Base-by-base conservation (phyloP, 2,797 vertebrate species). In the Kryptopterus vitreolus region DNA sequence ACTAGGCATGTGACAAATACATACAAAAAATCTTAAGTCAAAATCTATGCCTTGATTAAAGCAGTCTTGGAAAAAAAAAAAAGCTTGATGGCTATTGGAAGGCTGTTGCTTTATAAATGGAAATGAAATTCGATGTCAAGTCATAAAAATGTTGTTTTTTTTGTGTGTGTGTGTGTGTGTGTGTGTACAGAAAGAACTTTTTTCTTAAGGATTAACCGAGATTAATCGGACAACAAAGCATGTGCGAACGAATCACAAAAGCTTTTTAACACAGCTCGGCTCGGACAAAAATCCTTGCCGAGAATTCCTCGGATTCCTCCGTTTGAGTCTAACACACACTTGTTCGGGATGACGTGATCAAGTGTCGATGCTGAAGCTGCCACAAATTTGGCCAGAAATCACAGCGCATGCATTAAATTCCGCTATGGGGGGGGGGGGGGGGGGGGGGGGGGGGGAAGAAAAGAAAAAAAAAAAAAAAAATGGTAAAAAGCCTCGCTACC, bases 371-470 rank as follows among this genome's bases (percentile, higher is more conserved):
- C 26, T 29, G 29, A 68, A 59, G 66, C 68, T 57, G 74, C 18
- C 58, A 31, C 22, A 78, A 65, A 57, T 77, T 59, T 2, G 3
- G 9, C 65, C 35, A 57, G 65, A 71, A 69, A 73, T 57, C 66
- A 78, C 52, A 68, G 46, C 59, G 62, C 81, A 82, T 82, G 81
- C 81, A 78, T 33, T 57, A 33, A 71, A 71, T 58, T 55, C 33
- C 29, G 46, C 65, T 43, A 33, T 15, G 65, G 53, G 16, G n/a
- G n/a, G n/a, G n/a, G n/a, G n/a, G n/a, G n/a, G n/a, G n/a, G n/a
- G n/a, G n/a, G n/a, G n/a, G n/a, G n/a, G n/a, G n/a, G n/a, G n/a
- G n/a, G n/a, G n/a, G n/a, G n/a, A n/a, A n/a, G n/a, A n/a, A n/a
- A n/a, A n/a, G n/a, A n/a, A n/a, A n/a, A n/a, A n/a, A n/a, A n/a